Percentiles rank a stretch among this genome's conserved stretches.
These are phyloP conservation scores for Nyctalus aviator DNA, from an alignment of 2,797 vertebrate species.

Conservation along the genomic window DNA sequence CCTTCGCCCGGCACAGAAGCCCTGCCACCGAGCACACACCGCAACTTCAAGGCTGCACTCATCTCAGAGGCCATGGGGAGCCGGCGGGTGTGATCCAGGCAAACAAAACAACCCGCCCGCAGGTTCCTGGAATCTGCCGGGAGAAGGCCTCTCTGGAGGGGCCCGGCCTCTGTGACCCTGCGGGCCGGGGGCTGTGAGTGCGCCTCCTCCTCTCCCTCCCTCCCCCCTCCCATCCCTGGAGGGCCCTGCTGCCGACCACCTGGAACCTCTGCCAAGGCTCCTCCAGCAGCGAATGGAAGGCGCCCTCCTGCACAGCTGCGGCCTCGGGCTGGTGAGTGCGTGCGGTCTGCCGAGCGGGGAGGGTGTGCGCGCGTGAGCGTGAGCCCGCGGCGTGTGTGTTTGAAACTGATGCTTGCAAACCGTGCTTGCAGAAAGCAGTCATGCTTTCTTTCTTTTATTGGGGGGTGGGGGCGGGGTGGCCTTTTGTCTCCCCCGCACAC, in stretches of 20 bases:
- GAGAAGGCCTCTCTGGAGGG: neutral
- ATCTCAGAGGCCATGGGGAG: constrained; percentile 72
- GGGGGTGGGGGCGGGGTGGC: too few species aligned
- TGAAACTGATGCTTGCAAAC: constrained; percentile 54
- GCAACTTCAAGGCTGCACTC: constrained; percentile 73
- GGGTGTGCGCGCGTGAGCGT: neutral
- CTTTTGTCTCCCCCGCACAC: neutral
- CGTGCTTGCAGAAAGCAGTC: constrained; percentile 62
- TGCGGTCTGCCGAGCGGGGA: neutral
- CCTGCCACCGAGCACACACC: constrained; percentile 34
- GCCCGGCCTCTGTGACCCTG: neutral
- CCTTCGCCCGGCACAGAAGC: constrained; percentile 61
- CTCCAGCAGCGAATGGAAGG: constrained; percentile 26
- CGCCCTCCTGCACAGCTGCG: constrained; percentile 16
- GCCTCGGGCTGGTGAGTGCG: constrained; percentile 24
- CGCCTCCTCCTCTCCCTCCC: neutral
- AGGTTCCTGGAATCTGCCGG: neutral
- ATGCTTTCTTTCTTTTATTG: neutral
- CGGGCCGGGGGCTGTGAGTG: neutral
- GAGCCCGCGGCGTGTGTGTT: neutral
- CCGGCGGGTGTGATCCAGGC: constrained; percentile 58
- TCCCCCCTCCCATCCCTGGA: neutral
- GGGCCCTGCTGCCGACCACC: neutral
- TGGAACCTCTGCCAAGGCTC: neutral
- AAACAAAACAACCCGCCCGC: constrained; percentile 59